A percentile compares a stretch with the other conserved stretches of the same genome.
Evolutionary conservation across 2,797 vertebrate species (phyloP).

Genomic region (Adelosebastes latens): DNA sequence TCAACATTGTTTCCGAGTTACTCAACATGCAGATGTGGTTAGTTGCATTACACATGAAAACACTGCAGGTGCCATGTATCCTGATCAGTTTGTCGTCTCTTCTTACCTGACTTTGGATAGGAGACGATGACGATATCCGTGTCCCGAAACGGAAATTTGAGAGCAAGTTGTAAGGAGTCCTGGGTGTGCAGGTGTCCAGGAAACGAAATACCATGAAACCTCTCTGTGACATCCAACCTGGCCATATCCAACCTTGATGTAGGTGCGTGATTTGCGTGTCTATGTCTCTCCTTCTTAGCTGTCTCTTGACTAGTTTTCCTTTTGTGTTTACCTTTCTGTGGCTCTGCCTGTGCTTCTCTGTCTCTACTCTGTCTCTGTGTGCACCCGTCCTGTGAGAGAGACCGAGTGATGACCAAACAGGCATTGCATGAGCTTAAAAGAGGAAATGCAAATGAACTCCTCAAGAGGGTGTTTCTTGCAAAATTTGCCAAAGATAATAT

Average conservation of each 20-base stretch:
- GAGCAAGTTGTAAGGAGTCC: conserved; percentile 82
- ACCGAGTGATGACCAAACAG: not conserved
- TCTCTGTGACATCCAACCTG: conserved; percentile 80
- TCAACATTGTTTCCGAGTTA: not conserved
- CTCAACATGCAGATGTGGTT: not conserved
- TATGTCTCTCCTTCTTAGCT: not conserved
- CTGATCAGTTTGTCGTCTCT: not conserved
- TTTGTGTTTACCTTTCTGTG: not conserved
- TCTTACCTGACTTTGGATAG: conserved; percentile 91
- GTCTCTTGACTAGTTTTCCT: not conserved
- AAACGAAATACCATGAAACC: conserved; percentile 78
- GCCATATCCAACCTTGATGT: conserved; percentile 70
- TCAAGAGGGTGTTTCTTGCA: not conserved
- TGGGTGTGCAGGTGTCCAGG: conserved; percentile 87
- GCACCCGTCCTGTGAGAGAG: not conserved
- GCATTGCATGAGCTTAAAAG: not conserved
- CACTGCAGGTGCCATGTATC: not conserved
- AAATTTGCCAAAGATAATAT: not conserved
- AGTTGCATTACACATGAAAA: not conserved
- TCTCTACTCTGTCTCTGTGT: not conserved
- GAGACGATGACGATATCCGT: conserved; percentile 85
- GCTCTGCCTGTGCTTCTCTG: not conserved
- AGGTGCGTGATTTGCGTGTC: not conserved
- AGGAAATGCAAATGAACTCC: not conserved
- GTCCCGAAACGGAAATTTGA: conserved; percentile 82